These are phyloP conservation scores for Notolabrus celidotus DNA, from an alignment of 2,797 vertebrate genomes.

Conservation along the genomic window DNA sequence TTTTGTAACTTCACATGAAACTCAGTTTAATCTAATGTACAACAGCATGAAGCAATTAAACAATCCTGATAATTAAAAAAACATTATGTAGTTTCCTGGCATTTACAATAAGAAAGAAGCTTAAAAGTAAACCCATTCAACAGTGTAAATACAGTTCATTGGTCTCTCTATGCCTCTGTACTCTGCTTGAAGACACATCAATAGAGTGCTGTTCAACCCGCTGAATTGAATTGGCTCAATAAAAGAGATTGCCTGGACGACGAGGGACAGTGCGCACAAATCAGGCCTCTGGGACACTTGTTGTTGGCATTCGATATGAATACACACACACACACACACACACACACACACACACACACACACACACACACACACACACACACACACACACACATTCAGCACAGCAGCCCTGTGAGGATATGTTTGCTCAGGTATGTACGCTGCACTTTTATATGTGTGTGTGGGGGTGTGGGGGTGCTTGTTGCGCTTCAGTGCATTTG, in stretches of 20 bases:
- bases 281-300: conserved; percentile 52
- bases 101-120: neutral
- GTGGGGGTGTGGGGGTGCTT: conserved; percentile 49
- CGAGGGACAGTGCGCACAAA: conserved; percentile 55
- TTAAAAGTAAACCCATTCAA: neutral
- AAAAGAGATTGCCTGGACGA: conserved; percentile 60
- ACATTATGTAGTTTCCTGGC: neutral
- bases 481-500: conserved; percentile 61
- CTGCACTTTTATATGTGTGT: conserved; percentile 40
- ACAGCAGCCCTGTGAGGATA: conserved; percentile 30
- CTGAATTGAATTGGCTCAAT: conserved; percentile 53
- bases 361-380: conserved; percentile 26
- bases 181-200: conserved; percentile 45
- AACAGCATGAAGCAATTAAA: too few relatives aligned
- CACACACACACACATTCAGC: conserved; percentile 1
- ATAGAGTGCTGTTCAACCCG: conserved; percentile 39
- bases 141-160: neutral
- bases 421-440: conserved; percentile 45
- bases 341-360: conserved; percentile 21
- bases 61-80: too few relatives aligned
- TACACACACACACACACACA: conserved; percentile 4
- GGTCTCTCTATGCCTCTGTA: conserved; percentile 7
- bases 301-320: conserved; percentile 47
- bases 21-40: too few relatives aligned
- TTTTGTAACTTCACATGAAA: too few relatives aligned